Conservation (phyloP, 2,888 invertebrate species). For the Thymelicus sylvestris region DNA sequence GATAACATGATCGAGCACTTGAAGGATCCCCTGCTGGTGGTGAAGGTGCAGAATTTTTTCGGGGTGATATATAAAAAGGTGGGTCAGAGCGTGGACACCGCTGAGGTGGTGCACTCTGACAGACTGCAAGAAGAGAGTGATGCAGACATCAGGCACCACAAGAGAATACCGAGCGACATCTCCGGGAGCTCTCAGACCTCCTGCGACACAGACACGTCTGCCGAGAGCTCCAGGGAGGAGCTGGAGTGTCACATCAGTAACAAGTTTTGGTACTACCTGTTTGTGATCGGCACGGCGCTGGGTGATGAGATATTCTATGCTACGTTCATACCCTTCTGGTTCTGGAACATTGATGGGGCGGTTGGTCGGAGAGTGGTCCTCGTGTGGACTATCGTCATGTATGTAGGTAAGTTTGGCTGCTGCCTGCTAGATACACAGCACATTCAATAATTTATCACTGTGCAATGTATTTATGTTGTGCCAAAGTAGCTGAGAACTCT, state of each 20-base stretch:
- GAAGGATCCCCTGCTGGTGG: conserved; percentile 90
- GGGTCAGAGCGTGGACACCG: conserved; percentile 55
- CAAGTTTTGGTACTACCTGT: conserved; percentile 93
- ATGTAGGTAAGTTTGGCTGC: conserved; percentile 86
- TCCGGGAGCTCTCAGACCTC: conserved; percentile 72
- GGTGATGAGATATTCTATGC: conserved; percentile 97
- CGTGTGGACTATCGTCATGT: conserved; percentile 94
- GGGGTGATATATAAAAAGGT: conserved; percentile 86
- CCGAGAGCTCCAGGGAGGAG: conserved; percentile 63
- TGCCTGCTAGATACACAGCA: neutral
- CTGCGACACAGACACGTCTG: conserved; percentile 69
- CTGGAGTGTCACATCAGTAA: conserved; percentile 86
- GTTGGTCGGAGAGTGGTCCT: conserved; percentile 93
- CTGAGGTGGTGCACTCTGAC: conserved; percentile 62
- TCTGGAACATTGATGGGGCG: conserved; percentile 96
- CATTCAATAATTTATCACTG: too few species aligned
- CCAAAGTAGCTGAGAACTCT: too few species aligned
- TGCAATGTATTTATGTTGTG: too few species aligned
- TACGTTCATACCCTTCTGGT: conserved; percentile 96
- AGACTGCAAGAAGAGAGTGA: conserved; percentile 57
- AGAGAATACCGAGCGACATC: conserved; percentile 70
- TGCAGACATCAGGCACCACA: conserved; percentile 65
- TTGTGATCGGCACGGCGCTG: conserved; percentile 92
- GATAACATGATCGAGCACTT: conserved; percentile 86
- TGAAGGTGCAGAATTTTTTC: conserved; percentile 91